These are phyloP conservation scores for Bugulina stolonifera DNA, from an alignment of 2,888 invertebrate species.

Conservation along the genomic window DNA sequence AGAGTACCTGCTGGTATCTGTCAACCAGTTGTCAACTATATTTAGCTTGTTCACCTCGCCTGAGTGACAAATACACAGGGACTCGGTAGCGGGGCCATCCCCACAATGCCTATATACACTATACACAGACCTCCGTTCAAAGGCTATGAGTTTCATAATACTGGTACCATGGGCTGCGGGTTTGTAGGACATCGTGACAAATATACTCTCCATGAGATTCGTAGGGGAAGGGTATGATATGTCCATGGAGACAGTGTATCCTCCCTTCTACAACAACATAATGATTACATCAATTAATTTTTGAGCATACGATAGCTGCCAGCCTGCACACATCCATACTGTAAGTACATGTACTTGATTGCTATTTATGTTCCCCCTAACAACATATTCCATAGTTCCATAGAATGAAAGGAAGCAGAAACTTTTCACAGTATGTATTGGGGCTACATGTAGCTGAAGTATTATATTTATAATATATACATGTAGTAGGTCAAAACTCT, in stretches of 20 bases:
- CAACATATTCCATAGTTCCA: no score
- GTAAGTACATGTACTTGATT: no score
- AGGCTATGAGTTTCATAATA: slow-evolving; percentile 30
- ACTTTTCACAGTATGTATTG: no score
- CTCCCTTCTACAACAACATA: slow-evolving; percentile 7
- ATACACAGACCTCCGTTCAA: slow-evolving; percentile 37
- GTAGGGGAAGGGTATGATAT: background rate
- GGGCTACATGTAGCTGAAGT: no score
- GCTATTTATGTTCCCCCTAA: no score
- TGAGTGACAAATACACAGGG: slow-evolving; percentile 35
- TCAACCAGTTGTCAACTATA: slow-evolving; percentile 5
- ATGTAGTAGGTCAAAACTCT: no score
- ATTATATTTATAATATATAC: no score
- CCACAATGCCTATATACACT: slow-evolving; percentile 35
- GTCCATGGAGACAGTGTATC: background rate
- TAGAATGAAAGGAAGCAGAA: no score
- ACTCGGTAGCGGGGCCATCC: slow-evolving; percentile 34
- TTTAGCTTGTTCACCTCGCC: background rate
- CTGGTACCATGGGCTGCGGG: background rate
- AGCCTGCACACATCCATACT: no score
- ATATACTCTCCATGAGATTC: background rate
- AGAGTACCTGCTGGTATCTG: background rate
- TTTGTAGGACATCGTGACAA: slow-evolving; percentile 27
- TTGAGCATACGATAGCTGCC: no score
- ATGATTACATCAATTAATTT: no score